These are phyloP conservation scores for Glaucomys volans DNA, from an alignment of 2,113 vertebrate genomes.

Conservation along the genomic window DNA sequence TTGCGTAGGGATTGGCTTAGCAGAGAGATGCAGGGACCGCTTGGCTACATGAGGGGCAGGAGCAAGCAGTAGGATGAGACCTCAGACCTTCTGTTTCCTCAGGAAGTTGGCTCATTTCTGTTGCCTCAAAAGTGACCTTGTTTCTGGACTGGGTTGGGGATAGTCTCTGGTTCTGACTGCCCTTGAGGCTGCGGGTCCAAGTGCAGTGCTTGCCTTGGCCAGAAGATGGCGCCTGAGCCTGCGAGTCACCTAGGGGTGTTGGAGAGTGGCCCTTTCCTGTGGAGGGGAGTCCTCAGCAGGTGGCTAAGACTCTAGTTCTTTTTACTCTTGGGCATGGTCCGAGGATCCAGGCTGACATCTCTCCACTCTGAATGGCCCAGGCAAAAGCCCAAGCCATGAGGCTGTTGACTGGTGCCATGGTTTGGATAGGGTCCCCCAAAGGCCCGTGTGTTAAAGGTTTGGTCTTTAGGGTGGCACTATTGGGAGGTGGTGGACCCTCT, in stretches of 20 bases:
- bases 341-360: not conserved
- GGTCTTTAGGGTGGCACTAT: not conserved
- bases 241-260: not conserved
- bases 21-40: not conserved
- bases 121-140: not conserved
- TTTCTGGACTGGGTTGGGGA: not conserved
- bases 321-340: not conserved
- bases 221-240: conserved; percentile 78
- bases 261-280: not conserved
- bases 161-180: not conserved
- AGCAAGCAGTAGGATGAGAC: not conserved
- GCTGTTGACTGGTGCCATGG: not conserved
- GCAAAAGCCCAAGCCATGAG: not conserved
- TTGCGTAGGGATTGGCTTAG: not conserved
- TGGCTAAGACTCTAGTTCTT: not conserved
- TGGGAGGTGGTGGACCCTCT: not conserved
- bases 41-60: not conserved
- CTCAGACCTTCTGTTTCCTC: not conserved
- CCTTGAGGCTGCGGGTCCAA: fast-evolving
- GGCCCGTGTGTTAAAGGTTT: not conserved
- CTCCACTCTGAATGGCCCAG: not conserved
- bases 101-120: not conserved
- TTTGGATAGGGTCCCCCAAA: not conserved
- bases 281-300: not conserved
- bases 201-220: conserved; percentile 57